Conservation (phyloP, 2,797 vertebrate genomes). For the Pempheris klunzingeri region DNA sequence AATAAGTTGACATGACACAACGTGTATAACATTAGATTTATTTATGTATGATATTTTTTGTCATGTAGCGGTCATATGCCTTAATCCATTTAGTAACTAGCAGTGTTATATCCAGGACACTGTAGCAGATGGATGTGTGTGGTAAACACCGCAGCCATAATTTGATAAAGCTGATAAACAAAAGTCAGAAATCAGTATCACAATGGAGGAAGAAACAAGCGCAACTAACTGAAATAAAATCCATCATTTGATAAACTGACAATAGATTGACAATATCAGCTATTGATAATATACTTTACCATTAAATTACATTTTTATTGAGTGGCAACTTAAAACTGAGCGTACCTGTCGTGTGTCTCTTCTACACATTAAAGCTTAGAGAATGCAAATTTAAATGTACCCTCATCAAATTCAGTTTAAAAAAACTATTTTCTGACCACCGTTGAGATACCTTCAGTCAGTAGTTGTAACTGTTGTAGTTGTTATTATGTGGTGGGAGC, state of each 20-base stretch:
- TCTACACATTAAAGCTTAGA: background rate
- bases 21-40: no score
- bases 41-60: no score
- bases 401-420: background rate
- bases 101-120: background rate
- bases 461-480: background rate
- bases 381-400: background rate
- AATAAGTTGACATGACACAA: background rate
- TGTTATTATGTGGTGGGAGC: background rate
- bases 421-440: background rate
- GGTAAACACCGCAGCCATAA: background rate
- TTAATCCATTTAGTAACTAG: background rate
- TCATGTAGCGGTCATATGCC: background rate
- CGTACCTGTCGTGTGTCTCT: no score
- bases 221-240: background rate
- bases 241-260: background rate
- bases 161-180: background rate
- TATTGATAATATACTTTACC: background rate
- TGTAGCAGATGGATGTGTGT: background rate
- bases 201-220: conserved; percentile 3
- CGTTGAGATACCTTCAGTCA: background rate
- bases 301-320: no score
- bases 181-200: conserved; percentile 11
- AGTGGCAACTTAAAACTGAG: no score
- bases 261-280: background rate